Base-by-base conservation (phyloP, 2,113 vertebrate species). In the Dasypus novemcinctus region DNA sequence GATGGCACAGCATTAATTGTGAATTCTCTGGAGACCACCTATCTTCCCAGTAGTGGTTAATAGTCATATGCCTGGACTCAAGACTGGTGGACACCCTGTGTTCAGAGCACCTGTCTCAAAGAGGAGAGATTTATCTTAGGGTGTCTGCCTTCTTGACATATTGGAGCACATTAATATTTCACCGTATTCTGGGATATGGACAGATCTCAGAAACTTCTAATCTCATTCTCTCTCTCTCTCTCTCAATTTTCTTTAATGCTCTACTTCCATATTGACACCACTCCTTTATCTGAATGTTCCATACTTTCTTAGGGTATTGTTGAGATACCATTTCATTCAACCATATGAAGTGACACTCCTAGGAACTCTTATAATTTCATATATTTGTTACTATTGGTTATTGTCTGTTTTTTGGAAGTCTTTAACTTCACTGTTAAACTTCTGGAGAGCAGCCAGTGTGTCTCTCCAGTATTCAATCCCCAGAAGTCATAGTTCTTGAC, bases 201-300 rank as follows among this genome's bases (percentile, higher is more conserved):
- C 4, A 7, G n/a, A 23, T 17, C 27, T 90, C 7, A 5, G 52
- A 75, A 5, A 6, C 15, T 38, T 31, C 33, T 0, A 0, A 5
- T 49, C 10, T 4, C 9, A 38, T 7, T 36, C 12, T 18, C 29
- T 9, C 2, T n/a, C 6, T 59, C 10, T 10, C 0, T 14, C 4
- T 8, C 8, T 9, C 9, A 31, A 2, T 41, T n/a, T 59, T 18
- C 41, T 43, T 52, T n/a, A 75, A 27, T 10, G 5, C 6, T 64
- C 33, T 25, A 5, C 4, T 57, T 88, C 46, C 4, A 18, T 38
- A n/a, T 23, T 2, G 17, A 61, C 1, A 11, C 0, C 14, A 13
- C 2, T 15, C 1, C 25, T 46, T 61, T 33, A 0, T 59, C 57
- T 54, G 54, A 41, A 17, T 41, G 25, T 29, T 15, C 4, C 31